Conservation (phyloP, 92 coral and sea anemone species). For the Meandrina meandrites region DNA sequence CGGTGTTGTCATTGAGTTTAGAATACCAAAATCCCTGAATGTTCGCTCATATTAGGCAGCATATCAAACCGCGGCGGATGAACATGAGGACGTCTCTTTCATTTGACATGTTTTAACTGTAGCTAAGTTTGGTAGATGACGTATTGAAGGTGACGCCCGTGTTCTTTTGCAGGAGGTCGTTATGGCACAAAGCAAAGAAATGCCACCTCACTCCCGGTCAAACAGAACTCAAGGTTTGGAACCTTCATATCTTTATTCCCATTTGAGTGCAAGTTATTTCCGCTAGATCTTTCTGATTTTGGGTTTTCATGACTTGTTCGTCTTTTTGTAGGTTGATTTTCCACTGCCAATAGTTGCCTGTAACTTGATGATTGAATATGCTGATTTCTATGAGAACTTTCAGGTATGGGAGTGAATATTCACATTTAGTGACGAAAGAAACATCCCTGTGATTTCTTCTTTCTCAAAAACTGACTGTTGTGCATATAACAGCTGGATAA, state of each 20-base stretch:
- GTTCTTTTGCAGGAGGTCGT: slow-evolving; percentile 65
- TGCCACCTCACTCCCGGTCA: slow-evolving; percentile 98
- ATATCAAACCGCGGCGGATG: neutral
- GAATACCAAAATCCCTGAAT: too few relatives aligned
- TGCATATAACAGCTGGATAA: too few relatives aligned
- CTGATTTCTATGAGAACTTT: slow-evolving; percentile 97
- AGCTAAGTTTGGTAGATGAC: neutral
- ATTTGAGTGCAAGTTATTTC: neutral
- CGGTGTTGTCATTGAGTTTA: neutral
- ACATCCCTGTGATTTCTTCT: too few relatives aligned
- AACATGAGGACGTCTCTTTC: too few relatives aligned
- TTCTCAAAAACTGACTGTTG: too few relatives aligned
- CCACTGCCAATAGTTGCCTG: slow-evolving; percentile 99
- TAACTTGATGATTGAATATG: slow-evolving; percentile 97
- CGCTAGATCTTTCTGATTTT: neutral
- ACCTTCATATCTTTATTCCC: neutral
- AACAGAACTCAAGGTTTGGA: slow-evolving; percentile 89
- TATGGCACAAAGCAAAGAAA: slow-evolving; percentile 98
- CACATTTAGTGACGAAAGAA: too few relatives aligned
- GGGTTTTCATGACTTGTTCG: neutral
- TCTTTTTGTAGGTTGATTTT: slow-evolving; percentile 81
- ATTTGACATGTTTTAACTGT: too few relatives aligned
- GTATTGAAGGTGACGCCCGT: neutral
- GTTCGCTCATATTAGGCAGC: neutral
- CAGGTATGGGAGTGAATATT: too few relatives aligned